Evolutionary conservation across 2,797 vertebrate species (phyloP), one percentile per base, ranked within the genome.

Genomic region (Sebastes trivittatus): DNA sequence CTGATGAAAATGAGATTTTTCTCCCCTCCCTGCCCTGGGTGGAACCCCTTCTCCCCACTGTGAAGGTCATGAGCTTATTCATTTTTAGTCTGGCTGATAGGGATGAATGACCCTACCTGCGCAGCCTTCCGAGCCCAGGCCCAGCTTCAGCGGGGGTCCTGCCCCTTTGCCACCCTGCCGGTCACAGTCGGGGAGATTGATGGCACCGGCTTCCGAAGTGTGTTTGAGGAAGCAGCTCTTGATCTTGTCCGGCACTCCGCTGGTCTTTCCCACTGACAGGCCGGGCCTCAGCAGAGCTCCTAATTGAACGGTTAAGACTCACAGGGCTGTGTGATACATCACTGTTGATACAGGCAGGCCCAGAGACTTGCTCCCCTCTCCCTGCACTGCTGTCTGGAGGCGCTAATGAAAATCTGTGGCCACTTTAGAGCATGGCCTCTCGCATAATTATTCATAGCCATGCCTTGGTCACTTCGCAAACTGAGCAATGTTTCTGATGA

Each of bases 231-330:
- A 94, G 92, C 89, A 22, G 89, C 86, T 93, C 90, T 95, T 95
- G 93, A 94, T 94, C 91, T 94, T 88, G 92, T 91, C 90, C 88
- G 58, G 76, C 83, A 91, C 90, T 92, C 87, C 54, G 79, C 84
- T 72, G 87, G 88, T 92, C 86, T 88, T 77, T 87, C 79, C 80
- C 84, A 46, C 82, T 88, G 93, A 89, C 93, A 93, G 91, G 81
- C 84, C 3, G 73, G 86, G 89, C 86, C 90, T 93, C 89, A 70
- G 92, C 92, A 83, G 88, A 84, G 88, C 89, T 89, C 86, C 92
- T 95, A 95, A 95, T 95, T 95, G 92, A 95, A 94, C 91, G 80
- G 93, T 93, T 93, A 91, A 88, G 92, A 92, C 92, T 92, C 85
- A 78, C 85, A 68, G 91, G 92, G 87, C 89, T 67, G 86, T 82